These are phyloP conservation scores for Smutsia gigantea DNA, from an alignment of 2,797 vertebrate genomes.

Conservation along the genomic window DNA sequence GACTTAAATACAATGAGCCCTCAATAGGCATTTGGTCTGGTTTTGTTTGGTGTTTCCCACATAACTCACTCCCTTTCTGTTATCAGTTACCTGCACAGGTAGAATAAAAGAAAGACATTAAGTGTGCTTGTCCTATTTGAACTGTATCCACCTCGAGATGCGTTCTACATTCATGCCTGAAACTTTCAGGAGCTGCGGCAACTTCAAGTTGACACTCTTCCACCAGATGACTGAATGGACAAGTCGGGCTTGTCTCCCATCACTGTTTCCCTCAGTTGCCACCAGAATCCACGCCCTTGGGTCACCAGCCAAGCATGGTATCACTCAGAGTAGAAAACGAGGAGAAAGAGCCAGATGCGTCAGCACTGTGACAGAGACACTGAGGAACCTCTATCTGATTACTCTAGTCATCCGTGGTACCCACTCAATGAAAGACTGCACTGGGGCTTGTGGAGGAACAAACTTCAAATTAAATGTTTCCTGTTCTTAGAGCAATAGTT, in stretches of 20 bases:
- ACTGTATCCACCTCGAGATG: background rate
- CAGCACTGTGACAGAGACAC: rapidly evolving
- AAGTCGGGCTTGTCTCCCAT: background rate
- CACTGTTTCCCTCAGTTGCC: background rate
- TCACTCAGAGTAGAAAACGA: background rate
- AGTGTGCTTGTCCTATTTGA: background rate
- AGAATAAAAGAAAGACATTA: background rate
- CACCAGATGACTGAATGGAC: background rate
- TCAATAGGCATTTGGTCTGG: background rate
- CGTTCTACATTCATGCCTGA: background rate
- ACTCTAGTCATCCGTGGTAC: background rate
- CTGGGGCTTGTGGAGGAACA: background rate
- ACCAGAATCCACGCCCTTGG: background rate
- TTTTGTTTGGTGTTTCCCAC: background rate
- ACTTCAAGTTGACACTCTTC: background rate
- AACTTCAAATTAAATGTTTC: background rate
- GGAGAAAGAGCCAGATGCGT: background rate
- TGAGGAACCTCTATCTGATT: background rate
- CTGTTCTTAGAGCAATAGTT: background rate
- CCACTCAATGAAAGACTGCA: background rate
- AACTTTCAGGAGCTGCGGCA: background rate
- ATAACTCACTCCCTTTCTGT: background rate
- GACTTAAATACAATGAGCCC: background rate
- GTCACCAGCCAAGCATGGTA: background rate
- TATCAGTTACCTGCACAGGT: background rate